Conservation (phyloP, 2,888 invertebrate species). For the Philhelius pedissequus region DNA sequence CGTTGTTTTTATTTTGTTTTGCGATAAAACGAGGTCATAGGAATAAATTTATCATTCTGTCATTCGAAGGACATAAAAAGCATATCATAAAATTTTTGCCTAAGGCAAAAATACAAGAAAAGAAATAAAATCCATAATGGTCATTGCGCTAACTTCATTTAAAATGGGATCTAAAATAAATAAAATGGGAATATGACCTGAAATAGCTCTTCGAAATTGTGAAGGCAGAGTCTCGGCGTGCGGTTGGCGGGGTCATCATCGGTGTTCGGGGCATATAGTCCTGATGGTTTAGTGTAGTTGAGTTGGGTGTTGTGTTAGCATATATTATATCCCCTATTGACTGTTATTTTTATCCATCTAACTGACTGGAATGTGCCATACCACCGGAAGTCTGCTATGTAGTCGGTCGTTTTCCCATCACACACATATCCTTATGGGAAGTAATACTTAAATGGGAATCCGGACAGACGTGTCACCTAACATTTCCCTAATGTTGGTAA, state of each 20-base stretch:
- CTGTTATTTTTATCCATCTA: constrained; percentile 31
- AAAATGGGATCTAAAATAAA: constrained; percentile 15
- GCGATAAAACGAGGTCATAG: constrained; percentile 55
- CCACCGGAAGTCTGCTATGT: background rate
- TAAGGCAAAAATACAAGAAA: constrained; percentile 36
- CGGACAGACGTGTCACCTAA: constrained; percentile 24
- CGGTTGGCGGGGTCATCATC: too few relatives aligned
- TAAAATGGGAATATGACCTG: background rate
- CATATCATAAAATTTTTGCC: constrained; percentile 58
- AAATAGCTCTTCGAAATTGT: background rate
- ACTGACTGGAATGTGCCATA: constrained; percentile 11
- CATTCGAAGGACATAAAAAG: constrained; percentile 52
- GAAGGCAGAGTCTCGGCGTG: too few relatives aligned
- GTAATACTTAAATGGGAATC: constrained; percentile 13
- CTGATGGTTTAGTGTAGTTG: background rate
- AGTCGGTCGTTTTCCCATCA: background rate
- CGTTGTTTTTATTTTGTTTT: constrained; percentile 6
- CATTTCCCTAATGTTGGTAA: constrained; percentile 21
- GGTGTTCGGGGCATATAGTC: background rate
- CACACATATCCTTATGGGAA: constrained; percentile 4
- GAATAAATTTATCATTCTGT: constrained; percentile 64
- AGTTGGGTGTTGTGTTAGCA: background rate
- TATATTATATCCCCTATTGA: constrained; percentile 3
- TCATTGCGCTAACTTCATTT: constrained; percentile 58
- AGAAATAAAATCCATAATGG: constrained; percentile 42